Conservation (phyloP, 2,888 invertebrate species). For the Gandaritis pyraliata region DNA sequence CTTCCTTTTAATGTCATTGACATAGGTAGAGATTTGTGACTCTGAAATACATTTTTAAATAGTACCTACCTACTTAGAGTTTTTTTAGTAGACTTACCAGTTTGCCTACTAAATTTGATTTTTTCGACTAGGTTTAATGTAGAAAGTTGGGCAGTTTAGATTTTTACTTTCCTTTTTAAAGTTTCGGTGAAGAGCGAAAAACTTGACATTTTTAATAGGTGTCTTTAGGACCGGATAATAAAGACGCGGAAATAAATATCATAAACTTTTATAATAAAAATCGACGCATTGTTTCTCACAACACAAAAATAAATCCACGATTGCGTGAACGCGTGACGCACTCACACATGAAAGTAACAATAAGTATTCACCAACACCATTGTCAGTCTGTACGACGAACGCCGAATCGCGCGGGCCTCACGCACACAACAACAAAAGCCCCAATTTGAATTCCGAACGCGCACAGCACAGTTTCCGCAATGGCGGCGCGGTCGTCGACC, state of each 20-base stretch:
- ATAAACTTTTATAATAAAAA: constrained; percentile 15
- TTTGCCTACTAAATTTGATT: too few species aligned
- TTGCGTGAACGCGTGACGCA: constrained; percentile 36
- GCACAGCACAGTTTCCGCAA: constrained; percentile 80
- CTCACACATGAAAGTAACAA: constrained; percentile 52
- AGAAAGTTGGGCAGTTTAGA: too few species aligned
- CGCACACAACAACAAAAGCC: constrained; percentile 69
- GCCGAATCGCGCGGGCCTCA: constrained; percentile 45
- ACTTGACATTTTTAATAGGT: constrained; percentile 1
- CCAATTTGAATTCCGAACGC: constrained; percentile 82
- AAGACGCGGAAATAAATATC: constrained; percentile 21
- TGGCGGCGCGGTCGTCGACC: constrained; percentile 76
- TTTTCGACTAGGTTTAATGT: too few species aligned
- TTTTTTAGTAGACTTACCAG: too few species aligned
- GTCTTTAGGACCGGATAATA: constrained; percentile 2
- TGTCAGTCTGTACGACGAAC: constrained; percentile 42
- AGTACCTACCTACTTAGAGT: too few species aligned
- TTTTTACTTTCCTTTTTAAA: not conserved
- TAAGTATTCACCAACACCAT: constrained; percentile 36
- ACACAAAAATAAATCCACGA: constrained; percentile 29
- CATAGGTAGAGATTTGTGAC: not conserved
- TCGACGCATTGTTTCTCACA: constrained; percentile 16
- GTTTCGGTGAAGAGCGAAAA: not conserved
- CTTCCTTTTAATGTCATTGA: constrained; percentile 31
- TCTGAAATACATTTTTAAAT: not conserved